A percentile compares a stretch with the other conserved stretches of the same genome.
phyloP scores from a whole-genome alignment of 2,888 invertebrate species.

The Drosophila tripunctata region DNA sequence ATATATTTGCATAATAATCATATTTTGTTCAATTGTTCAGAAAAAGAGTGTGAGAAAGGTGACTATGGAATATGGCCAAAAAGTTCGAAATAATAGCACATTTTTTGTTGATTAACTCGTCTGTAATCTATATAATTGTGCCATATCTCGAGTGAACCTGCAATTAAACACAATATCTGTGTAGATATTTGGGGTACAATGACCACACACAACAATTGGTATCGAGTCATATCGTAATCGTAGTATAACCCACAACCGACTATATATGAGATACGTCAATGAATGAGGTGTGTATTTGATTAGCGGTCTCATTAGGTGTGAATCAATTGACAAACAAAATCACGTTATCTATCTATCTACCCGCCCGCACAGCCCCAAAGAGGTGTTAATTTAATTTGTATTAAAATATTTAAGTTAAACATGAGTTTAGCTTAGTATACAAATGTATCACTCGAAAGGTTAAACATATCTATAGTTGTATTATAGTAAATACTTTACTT shows the following conservation, averaged over 20 bases:
- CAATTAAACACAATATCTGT: slow-evolving; percentile 5
- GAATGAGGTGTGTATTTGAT: slow-evolving; percentile 30
- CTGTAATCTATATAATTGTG: slow-evolving; percentile 5
- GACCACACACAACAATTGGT: slow-evolving; percentile 43
- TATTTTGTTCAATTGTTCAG: slow-evolving; percentile 1
- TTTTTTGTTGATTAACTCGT: background rate
- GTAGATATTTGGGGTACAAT: slow-evolving; percentile 39
- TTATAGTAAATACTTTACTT: background rate
- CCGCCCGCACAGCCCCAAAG: background rate
- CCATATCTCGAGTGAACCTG: background rate
- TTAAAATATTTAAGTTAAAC: slow-evolving; percentile 29
- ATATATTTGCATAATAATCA: slow-evolving; percentile 43
- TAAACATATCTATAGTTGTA: background rate
- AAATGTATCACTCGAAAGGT: slow-evolving; percentile 3
- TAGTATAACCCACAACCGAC: slow-evolving; percentile 8
- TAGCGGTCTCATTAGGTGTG: slow-evolving; percentile 48
- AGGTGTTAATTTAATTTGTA: slow-evolving; percentile 29
- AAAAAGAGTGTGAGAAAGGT: background rate
- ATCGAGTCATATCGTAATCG: slow-evolving; percentile 14
- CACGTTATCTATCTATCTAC: slow-evolving; percentile 50
- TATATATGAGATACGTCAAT: slow-evolving; percentile 13
- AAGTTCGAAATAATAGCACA: background rate
- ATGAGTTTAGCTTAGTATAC: slow-evolving; percentile 1
- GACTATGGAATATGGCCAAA: background rate
- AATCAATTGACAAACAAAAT: slow-evolving; percentile 47